Conservation (phyloP, 2,888 invertebrate species). For the Oxytorus armatus region DNA sequence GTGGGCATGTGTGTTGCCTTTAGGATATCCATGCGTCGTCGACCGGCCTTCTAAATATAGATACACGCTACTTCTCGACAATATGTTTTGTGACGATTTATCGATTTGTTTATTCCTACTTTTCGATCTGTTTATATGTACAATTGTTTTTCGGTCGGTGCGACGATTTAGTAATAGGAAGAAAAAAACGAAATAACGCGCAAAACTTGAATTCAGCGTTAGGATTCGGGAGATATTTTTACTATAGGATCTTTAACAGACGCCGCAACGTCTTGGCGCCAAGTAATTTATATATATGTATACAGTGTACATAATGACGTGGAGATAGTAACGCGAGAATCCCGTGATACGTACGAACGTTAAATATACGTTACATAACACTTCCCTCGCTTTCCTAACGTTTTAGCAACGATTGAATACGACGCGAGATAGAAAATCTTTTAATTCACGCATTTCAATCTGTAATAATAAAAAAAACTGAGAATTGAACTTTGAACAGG, state of each 20-base stretch:
- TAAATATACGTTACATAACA: constrained; percentile 16
- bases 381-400: not conserved
- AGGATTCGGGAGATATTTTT: too few relatives aligned
- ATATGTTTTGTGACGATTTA: constrained; percentile 40
- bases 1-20: constrained; percentile 19
- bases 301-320: constrained; percentile 22
- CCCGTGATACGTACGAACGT: constrained; percentile 19
- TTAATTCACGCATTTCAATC: too few relatives aligned
- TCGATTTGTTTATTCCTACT: not conserved
- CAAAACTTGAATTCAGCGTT: not conserved
- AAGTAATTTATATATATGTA: not conserved
- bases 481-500: too few relatives aligned
- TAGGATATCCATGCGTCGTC: not conserved
- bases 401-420: not conserved
- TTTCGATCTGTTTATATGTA: too few relatives aligned
- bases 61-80: constrained; percentile 1
- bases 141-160: not conserved
- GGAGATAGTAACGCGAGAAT: constrained; percentile 20
- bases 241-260: too few relatives aligned
- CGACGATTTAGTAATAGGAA: not conserved
- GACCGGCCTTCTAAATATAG: constrained; percentile 41
- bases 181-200: constrained; percentile 8
- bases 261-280: too few relatives aligned
- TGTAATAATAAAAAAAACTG: too few relatives aligned
- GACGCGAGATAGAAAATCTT: not conserved